Evolutionary conservation across 2,113 vertebrate genomes (phyloP), one percentile per base, ranked within the genome.

Genomic region (Amphiprion ocellaris): DNA sequence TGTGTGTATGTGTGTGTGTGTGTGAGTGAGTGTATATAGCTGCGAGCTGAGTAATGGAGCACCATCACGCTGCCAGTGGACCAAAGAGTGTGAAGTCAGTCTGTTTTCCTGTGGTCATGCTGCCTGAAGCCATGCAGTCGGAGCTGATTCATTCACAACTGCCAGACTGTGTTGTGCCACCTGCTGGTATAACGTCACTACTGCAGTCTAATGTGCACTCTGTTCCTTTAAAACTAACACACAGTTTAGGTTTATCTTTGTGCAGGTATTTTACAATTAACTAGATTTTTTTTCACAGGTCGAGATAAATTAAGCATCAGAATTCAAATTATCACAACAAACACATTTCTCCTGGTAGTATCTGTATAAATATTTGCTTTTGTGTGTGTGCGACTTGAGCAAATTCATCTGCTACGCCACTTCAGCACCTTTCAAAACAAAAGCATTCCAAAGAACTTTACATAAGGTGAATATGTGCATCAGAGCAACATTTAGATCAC

Each of bases 41-140:
- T 59, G 24, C 30, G 28, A 54, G 81, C 72, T 75, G 61, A 61
- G 73, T 79, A 76, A 82, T 78, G 44, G 61, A 70, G 82, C 41
- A 12, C 37, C 24, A 44, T 90, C 75, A 82, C 71, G 81, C 87
- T 75, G 76, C 53, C 77, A 65, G 60, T 73, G 54, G 15, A 33
- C 79, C 53, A 49, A 69, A 58, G 33, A 58, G 81, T 63, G 64
- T 82, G 76, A 77, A 74, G 78, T 75, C 64, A 24, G 72, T 81
- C 58, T 66, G 52, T 87, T 90, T 79, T 74, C 69, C 75, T 80
- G 78, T 81, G 79, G 79, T 89, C 78, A 82, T 78, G 74, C 62
- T 80, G 74, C 81, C 79, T 77, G 1, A 75, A 70, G 82, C 82
- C 77, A 37, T 52, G 74, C 67, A 83, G 81, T 67, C 79, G 26